Percentiles rank a stretch among this genome's conserved stretches.
Evolutionary conservation across 1,140 invertebrate genomes (phyloP).

Genomic region (Dufourea novaeangliae): DNA sequence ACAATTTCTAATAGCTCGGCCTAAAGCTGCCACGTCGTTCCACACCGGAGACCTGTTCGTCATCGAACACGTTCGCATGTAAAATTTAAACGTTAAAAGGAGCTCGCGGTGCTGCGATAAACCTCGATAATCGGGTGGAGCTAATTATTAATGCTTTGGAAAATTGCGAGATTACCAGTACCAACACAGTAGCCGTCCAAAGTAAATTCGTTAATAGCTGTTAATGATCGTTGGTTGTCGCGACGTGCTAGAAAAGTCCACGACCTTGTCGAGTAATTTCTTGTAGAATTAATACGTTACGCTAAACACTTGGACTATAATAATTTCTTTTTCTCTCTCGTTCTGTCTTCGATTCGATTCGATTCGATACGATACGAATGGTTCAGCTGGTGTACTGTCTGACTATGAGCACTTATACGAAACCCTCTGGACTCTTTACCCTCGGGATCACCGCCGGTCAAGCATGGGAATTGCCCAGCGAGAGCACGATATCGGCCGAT

Average conservation of each 20-base stretch:
- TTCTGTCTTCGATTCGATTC: no score
- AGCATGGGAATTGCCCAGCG: conserved; percentile 87
- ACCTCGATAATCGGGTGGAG: conserved; percentile 3
- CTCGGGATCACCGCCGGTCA: conserved; percentile 88
- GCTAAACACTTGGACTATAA: background rate
- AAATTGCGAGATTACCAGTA: no score
- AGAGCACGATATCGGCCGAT: conserved; percentile 69
- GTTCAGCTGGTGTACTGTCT: conserved; percentile 84
- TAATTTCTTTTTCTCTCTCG: background rate
- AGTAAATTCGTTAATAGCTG: background rate
- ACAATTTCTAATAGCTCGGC: conserved; percentile 32
- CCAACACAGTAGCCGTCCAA: no score
- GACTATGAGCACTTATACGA: conserved; percentile 82
- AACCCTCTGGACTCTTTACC: conserved; percentile 84
- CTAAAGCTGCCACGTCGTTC: background rate
- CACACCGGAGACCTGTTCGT: background rate
- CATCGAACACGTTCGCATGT: background rate
- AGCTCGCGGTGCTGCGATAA: background rate
- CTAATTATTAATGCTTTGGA: conserved; percentile 7
- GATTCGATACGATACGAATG: background rate
- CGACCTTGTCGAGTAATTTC: background rate
- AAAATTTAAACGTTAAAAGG: conserved; percentile 34
- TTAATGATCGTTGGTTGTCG: background rate
- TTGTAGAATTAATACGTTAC: no score
- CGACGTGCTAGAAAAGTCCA: background rate